Base-by-base conservation (phyloP, 2,113 vertebrate species). In the Eublepharis macularius region DNA sequence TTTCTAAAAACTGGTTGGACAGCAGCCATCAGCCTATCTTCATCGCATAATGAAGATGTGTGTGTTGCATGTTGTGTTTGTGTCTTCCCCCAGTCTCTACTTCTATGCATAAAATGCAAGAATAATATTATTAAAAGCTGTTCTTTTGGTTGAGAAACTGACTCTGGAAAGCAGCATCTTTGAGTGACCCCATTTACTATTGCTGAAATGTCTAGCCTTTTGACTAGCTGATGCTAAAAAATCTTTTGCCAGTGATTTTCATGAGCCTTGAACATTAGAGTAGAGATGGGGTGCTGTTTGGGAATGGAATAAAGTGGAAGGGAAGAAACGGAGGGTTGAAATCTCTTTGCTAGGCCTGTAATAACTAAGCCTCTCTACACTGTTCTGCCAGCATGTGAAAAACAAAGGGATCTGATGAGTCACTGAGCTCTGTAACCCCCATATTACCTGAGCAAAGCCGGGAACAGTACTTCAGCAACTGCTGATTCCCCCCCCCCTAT, bases 351-450 rank as follows among this genome's bases (percentile, higher is more conserved):
- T 17, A 65, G 12, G 32, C 57, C 26, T 45, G 1, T 63, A 80
- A 45, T n/a, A 11, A 24, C 57, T 32, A 32, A 80, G 16, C 9
- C 63, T 36, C 34, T 36, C 57, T 41, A 29, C 16, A 41, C n/a
- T 63, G 70, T 24, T 29, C 17, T 83, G 54, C n/a, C 65, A 72
- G 54, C 41, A 36, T 63, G 76, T 39, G n/a, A 39, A 69, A 39
- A 82, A 87, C 24, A 78, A 47, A 76, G n/a, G 6, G 29, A 60
- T 63, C 49, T 39, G 51, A 76, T 49, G 80, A 87, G 39, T 78
- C 63, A 82, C 11, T 47, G 29, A 60, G 32, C 43, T 81, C 60
- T 36, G 17, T 76, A 72, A 81, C 36, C 60, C 49, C 45, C 41
- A 6, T 16, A 36, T n/a, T 69, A 86, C 63, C 49, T 70, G 63